Evolutionary conservation across 2,888 invertebrate genomes (phyloP), one percentile per base, ranked within the genome.

Genomic region (Incurvaria masculella): DNA sequence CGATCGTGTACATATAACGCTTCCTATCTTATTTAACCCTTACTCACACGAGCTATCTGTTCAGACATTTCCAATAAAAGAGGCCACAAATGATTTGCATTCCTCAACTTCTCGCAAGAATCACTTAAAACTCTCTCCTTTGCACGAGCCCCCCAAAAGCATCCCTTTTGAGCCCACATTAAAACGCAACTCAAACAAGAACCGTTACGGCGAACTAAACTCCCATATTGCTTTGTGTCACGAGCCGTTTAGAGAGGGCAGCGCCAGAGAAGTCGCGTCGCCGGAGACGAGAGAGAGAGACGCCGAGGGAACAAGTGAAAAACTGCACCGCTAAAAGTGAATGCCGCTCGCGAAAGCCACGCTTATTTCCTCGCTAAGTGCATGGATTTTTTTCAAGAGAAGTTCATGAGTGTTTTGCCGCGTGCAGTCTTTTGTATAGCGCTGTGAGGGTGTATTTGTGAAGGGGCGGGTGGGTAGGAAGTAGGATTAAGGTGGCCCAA

Each of bases 161-260:
- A n/a, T n/a, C 23, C 4, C 23, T 23, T 10, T 23, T 23, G 23
- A 23, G 23, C 23, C 23, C 23, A 75, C 78, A 76, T 78, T 76
- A 78, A 76, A 78, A 76, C 73, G 75, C 76, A 75, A 78, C 74
- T 76, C 74, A 75, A 76, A 78, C 78, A 75, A 75, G 74, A 73
- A 68, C 72, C 71, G 75, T 76, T 76, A 75, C 73, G 73, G 64
- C 67, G 73, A 74, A 76, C 74, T 76, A 73, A 74, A 75, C 75
- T 76, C 75, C 74, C 75, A 76, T 76, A 78, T 76, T 75, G 76
- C 75, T 74, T 75, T 76, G 75, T 76, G 78, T 78, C 78, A 76
- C 76, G 78, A 78, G 75, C 67, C 67, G 75, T 58, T 55, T 71
- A 63, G 72, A 72, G 69, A 65, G 73, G 65, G 64, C n/a, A 18